A percentile compares a stretch with the other conserved stretches of the same genome.
phyloP scores from a whole-genome alignment of 2,113 vertebrate genomes.

The Brachionichthys hirsutus region DNA sequence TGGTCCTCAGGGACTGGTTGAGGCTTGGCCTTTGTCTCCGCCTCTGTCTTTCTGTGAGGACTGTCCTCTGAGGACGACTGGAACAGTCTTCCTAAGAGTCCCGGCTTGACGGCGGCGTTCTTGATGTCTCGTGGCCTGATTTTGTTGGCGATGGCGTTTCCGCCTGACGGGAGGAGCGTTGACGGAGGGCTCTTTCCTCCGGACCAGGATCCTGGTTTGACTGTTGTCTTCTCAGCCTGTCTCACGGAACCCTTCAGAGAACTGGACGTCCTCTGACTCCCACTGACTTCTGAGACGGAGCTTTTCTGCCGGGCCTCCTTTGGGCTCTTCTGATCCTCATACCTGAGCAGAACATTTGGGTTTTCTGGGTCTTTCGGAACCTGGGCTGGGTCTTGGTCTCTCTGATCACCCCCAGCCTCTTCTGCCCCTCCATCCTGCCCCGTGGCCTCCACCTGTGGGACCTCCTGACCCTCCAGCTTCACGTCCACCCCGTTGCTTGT shows the following conservation, averaged over 20 bases:
- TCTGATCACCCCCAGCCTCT: background rate
- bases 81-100: constrained; percentile 75
- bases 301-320: constrained; percentile 5
- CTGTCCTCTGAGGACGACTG: constrained; percentile 63
- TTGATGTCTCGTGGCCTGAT: constrained; percentile 53
- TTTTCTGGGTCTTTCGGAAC: constrained; percentile 22
- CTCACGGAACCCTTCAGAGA: constrained; percentile 44
- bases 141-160: constrained; percentile 59
- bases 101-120: constrained; percentile 69
- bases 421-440: constrained; percentile 5
- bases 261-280: constrained; percentile 33
- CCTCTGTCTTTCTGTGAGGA: background rate
- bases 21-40: background rate
- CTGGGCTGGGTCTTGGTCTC: constrained; percentile 18
- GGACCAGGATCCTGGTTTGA: constrained; percentile 57
- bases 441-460: background rate
- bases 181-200: constrained; percentile 77
- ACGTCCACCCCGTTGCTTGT: constrained; percentile 4
- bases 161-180: constrained; percentile 74
- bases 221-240: constrained; percentile 45
- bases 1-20: constrained; percentile 8
- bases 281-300: constrained; percentile 3
- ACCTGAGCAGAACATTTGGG: background rate
- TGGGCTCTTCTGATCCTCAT: background rate
- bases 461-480: constrained; percentile 5